Conservation (phyloP, 2,113 vertebrate species). For the Irena cyanogastra region DNA sequence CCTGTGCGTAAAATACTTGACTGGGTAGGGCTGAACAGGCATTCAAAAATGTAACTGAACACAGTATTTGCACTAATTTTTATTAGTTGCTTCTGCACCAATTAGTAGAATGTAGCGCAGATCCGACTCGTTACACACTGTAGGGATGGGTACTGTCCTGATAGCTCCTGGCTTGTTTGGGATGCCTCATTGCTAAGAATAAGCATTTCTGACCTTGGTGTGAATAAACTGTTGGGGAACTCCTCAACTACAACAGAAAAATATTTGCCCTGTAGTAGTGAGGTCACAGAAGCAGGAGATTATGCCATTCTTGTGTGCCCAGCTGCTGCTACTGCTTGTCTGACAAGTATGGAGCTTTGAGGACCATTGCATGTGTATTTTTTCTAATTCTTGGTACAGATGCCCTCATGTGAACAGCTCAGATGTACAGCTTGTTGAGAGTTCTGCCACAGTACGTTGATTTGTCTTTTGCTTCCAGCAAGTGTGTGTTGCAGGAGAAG, state of each 20-base stretch:
- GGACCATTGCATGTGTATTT: fast-evolving
- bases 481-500: not conserved
- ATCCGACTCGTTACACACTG: not conserved
- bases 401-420: not conserved
- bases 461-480: not conserved
- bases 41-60: not conserved
- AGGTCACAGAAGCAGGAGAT: not conserved
- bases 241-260: not conserved
- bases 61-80: not conserved
- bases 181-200: not conserved
- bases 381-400: not conserved
- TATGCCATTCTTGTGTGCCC: not conserved
- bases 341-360: not conserved
- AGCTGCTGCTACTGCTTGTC: not conserved
- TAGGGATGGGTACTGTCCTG: not conserved
- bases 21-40: not conserved
- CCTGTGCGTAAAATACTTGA: not conserved
- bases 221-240: not conserved
- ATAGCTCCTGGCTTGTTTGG: not conserved
- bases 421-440: not conserved
- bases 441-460: fast-evolving
- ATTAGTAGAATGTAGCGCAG: not conserved
- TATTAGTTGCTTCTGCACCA: not conserved
- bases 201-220: not conserved
- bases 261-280: not conserved